Conservation (phyloP, 2,797 vertebrate genomes). For the Oreonectes daqikongensis region DNA sequence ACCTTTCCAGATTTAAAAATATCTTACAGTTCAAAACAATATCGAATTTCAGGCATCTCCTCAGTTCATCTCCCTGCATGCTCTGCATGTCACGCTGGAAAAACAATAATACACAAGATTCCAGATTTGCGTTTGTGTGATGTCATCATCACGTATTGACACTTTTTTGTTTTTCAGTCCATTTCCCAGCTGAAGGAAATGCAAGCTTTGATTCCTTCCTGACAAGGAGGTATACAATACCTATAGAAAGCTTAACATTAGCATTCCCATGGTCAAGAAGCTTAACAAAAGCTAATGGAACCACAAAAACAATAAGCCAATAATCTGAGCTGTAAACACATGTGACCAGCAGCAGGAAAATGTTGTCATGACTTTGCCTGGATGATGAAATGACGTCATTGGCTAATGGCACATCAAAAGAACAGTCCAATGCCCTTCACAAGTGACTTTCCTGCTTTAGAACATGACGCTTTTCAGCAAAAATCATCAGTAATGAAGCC, state of each 20-base stretch:
- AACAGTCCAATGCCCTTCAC: background rate
- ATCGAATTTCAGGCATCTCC: slow-evolving; percentile 60
- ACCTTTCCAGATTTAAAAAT: slow-evolving; percentile 71
- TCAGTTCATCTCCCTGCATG: slow-evolving; percentile 50
- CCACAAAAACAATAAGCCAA: background rate
- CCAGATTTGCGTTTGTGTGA: background rate
- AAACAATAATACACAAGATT: slow-evolving; percentile 52
- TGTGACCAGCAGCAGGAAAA: background rate
- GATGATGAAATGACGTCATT: background rate
- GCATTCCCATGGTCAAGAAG: background rate
- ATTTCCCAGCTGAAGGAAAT: slow-evolving; percentile 8
- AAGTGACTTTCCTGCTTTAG: background rate
- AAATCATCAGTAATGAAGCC: too few species aligned
- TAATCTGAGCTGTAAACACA: too few species aligned
- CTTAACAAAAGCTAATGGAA: too few species aligned
- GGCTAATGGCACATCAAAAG: background rate
- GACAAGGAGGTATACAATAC: background rate
- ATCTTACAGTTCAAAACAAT: slow-evolving; percentile 69
- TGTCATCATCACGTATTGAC: slow-evolving; percentile 1
- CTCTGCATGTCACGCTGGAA: slow-evolving; percentile 51
- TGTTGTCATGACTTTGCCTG: background rate
- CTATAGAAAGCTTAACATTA: background rate
- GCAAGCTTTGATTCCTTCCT: slow-evolving; percentile 18
- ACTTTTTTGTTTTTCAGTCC: background rate
- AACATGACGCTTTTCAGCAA: too few species aligned